A percentile compares a stretch with the other conserved stretches of the same genome.
Conservation (phyloP, 2,797 vertebrate genomes). For the Sebastes itinus region DNA sequence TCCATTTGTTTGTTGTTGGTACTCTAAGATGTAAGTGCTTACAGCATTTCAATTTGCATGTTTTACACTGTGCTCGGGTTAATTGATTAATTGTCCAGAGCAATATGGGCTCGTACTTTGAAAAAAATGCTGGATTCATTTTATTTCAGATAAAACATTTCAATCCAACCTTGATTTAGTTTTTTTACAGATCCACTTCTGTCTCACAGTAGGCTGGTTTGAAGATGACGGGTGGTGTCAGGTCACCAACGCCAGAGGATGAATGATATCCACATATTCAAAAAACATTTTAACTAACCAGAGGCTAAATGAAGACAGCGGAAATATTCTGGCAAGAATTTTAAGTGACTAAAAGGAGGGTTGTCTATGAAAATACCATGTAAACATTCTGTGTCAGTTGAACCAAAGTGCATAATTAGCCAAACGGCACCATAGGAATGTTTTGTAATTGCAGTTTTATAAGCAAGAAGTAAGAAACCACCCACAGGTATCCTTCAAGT, state of each 20-base stretch:
- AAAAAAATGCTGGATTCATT: neutral
- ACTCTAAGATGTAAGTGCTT: neutral
- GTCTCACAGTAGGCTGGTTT: neutral
- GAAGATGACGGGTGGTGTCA: neutral
- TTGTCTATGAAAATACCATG: neutral
- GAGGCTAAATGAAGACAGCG: neutral
- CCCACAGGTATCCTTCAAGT: slow-evolving; percentile 23
- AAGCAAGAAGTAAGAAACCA: neutral
- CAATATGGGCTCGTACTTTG: neutral
- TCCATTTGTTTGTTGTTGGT: slow-evolving; percentile 4
- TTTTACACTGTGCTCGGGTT: neutral
- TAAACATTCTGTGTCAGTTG: neutral
- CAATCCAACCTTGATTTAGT: neutral
- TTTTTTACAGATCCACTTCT: neutral
- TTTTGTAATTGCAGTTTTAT: neutral
- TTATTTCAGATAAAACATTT: neutral
- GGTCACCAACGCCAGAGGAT: neutral
- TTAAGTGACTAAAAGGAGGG: neutral
- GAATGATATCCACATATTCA: neutral
- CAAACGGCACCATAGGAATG: neutral
- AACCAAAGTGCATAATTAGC: neutral
- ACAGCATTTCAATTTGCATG: neutral
- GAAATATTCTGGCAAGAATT: neutral
- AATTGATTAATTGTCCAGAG: slow-evolving; percentile 16
- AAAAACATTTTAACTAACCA: neutral